A percentile compares a stretch with the other conserved stretches of the same genome.
Conservation (phyloP, 2,797 vertebrate genomes). For the Numenius phaeopus region DNA sequence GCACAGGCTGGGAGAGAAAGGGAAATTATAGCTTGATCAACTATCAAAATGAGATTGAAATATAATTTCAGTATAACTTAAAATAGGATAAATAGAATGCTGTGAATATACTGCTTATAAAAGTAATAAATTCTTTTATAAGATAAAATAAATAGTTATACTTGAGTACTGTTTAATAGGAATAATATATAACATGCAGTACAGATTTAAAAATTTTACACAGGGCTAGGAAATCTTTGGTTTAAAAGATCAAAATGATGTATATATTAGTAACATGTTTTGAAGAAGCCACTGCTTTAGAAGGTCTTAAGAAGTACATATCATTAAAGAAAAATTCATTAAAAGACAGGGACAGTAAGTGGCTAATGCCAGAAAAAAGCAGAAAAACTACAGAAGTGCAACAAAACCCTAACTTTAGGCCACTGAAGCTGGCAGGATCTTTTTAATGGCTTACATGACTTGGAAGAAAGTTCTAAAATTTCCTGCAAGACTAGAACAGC, state of each 20-base stretch:
- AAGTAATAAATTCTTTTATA: background rate
- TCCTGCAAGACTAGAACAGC: background rate
- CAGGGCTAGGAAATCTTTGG: background rate
- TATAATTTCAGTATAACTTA: background rate
- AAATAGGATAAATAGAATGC: background rate
- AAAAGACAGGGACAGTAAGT: background rate
- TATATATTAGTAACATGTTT: fast-evolving
- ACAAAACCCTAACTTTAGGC: background rate
- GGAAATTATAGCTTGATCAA: background rate
- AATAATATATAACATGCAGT: background rate
- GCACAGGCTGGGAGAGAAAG: background rate
- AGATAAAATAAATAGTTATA: background rate
- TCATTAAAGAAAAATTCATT: background rate
- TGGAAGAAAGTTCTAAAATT: background rate
- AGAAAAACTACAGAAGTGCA: background rate
- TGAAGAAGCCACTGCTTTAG: background rate
- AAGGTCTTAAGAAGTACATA: background rate
- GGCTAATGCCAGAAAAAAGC: background rate
- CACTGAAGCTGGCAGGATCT: background rate
- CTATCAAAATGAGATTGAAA: background rate
- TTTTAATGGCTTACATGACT: background rate
- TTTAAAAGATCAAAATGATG: background rate
- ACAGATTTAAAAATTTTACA: background rate
- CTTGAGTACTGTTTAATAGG: background rate
- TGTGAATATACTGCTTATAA: background rate